These are phyloP conservation scores for Macquaria australasica DNA, from an alignment of 2,113 vertebrate species.

Conservation along the genomic window DNA sequence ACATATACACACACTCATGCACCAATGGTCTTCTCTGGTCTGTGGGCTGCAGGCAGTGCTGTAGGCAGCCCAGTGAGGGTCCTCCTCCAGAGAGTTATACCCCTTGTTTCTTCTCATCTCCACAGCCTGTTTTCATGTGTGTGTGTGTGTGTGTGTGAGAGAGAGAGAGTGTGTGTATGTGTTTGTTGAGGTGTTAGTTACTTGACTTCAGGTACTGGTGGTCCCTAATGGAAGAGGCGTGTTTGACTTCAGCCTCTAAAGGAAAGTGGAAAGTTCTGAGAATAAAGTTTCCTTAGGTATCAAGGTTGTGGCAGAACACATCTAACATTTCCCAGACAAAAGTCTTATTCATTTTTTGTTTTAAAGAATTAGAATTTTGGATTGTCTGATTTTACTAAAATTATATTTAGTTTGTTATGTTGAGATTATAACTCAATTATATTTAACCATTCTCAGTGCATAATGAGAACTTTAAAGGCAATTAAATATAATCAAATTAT, in stretches of 20 bases:
- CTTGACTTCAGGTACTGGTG: slow-evolving; percentile 59
- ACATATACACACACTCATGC: slow-evolving; percentile 21
- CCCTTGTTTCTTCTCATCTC: slow-evolving; percentile 65
- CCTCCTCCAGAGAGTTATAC: slow-evolving; percentile 59
- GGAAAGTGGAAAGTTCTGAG: slow-evolving; percentile 52
- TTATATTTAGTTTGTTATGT: slow-evolving; percentile 2
- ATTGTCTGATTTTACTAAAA: not conserved
- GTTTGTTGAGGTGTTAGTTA: slow-evolving; percentile 30
- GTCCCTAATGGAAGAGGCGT: slow-evolving; percentile 49
- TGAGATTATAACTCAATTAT: not conserved
- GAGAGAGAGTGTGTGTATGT: slow-evolving; percentile 10
- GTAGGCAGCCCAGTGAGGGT: slow-evolving; percentile 68
- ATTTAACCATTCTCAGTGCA: not conserved
- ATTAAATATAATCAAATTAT: not conserved
- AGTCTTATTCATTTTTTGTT: not conserved
- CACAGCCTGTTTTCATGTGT: slow-evolving; percentile 42
- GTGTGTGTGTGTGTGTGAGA: no score
- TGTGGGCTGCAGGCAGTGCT: slow-evolving; percentile 76
- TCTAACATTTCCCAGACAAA: slow-evolving; percentile 10
- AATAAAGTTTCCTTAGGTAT: slow-evolving; percentile 52
- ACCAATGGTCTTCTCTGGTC: slow-evolving; percentile 14
- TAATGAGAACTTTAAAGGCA: not conserved
- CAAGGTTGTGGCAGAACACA: slow-evolving; percentile 18
- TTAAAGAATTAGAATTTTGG: not conserved
- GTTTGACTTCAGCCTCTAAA: slow-evolving; percentile 60